Evolutionary conservation across 2,888 invertebrate genomes (phyloP), one percentile per base, ranked within the genome.

Genomic region (Eremobia ochroleuca): DNA sequence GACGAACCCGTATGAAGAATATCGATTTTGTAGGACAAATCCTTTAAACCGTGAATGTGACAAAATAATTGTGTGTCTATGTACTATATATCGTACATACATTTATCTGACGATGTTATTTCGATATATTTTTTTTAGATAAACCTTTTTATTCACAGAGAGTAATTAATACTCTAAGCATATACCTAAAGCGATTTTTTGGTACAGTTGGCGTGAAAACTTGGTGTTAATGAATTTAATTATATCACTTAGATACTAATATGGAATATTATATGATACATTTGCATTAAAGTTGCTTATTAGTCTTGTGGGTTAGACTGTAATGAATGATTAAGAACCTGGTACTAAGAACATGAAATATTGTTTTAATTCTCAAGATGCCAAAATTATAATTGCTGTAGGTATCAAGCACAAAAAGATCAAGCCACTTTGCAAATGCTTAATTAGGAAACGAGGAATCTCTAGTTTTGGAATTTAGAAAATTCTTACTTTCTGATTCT

Each of bases 31-130:
- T 15, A 31, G 28, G 40, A 18, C 21, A 74, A 52, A 76, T 15
- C 65, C 18, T 73, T 52, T 40, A 18, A 64, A 34, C 43, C 46
- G 1, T 25, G 43, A 66, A 66, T 28, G 55, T 52, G 31, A 68
- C 49, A 59, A 68, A 66, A 66, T 43, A 28, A 77, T 59, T 40
- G 46, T 49, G 0, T 59, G 21, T 37, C 8, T 75, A 52, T 74
- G 31, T 62, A 52, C 43, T 64, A 28, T 55, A 18, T 40, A 65
- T 34, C 28, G 25, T 13, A 37, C 18, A 18, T 28, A 6, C 9
- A 75, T 61, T 62, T 59, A 21, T 74, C 4, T n/a, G 31, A 74
- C 31, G 21, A 61, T 25, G n/a, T 18, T 61, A 74, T 74, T 75
- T 15, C 6, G n/a, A 18, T 25, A 11, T 40, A 25, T 61, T 40